phyloP scores from a whole-genome alignment of 2,888 invertebrate species.

The Eupithecia dodoneata region DNA sequence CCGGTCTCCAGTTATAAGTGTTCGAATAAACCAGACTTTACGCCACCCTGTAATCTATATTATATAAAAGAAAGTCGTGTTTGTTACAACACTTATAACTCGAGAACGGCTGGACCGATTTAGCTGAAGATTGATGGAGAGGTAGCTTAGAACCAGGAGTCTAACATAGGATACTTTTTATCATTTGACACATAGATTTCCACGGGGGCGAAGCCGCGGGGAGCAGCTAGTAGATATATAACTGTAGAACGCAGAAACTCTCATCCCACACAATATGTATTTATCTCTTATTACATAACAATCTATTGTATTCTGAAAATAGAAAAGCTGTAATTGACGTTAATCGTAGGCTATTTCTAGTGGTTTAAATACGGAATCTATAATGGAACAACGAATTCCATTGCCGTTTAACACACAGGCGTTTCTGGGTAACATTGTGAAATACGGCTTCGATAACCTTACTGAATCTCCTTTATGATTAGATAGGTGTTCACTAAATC shows the following conservation, averaged over 20 bases:
- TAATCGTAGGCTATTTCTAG: constrained; percentile 24
- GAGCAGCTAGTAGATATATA: background rate
- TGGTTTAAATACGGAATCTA: constrained; percentile 14
- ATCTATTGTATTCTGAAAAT: constrained; percentile 34
- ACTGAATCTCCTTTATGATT: background rate
- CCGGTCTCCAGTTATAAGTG: no score
- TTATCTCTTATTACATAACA: background rate
- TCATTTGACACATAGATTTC: no score
- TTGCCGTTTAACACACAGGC: constrained; percentile 6
- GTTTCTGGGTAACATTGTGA: background rate
- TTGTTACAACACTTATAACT: no score
- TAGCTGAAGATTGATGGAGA: no score
- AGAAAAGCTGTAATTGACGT: constrained; percentile 24
- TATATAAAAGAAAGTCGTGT: no score
- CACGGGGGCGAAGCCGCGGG: no score
- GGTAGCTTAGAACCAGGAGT: no score
- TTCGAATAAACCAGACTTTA: no score
- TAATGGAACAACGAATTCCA: constrained; percentile 29
- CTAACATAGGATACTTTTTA: no score
- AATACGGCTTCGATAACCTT: background rate
- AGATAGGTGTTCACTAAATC: background rate
- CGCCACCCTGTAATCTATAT: no score
- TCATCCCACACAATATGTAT: background rate
- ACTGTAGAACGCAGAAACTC: background rate
- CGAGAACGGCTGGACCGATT: no score